Evolutionary conservation across 2,113 vertebrate genomes (phyloP), one percentile per base, ranked within the genome.

Genomic region (Ibidorhyncha struthersii): DNA sequence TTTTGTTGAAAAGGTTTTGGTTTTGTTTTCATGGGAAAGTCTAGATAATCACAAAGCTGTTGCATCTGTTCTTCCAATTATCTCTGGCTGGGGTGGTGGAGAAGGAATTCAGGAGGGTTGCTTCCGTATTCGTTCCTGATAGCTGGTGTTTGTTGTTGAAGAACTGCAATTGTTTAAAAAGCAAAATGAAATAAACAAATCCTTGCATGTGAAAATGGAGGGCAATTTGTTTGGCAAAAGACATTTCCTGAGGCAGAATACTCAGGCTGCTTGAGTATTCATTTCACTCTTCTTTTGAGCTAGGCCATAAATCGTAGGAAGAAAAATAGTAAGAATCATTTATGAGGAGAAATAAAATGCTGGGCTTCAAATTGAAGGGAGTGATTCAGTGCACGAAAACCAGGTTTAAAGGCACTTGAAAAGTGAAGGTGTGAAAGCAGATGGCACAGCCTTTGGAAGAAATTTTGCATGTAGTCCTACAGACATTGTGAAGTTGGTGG

Each of bases 1-100:
- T 91, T 96, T 78, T 95, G 50, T 59, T 96, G 73, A 95, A 94
- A 94, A 41, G 15, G 17, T 86, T 95, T 95, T 12, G 5, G 40
- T 43, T 93, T 94, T 74, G 45, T 85, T 83, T 82, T 55, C 56
- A 34, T 95, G 73, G 87, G 76, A 77, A 96, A 90, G n/a, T 82
- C 90, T 61, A 79, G 26, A 50, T 70, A 91, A 62, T 92, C 70
- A 65, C 34, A 95, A 90, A 88, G 45, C 41, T 53, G 25, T 70
- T 86, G n/a, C 61, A 84, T 71, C 74, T 89, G 55, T 90, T 79
- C 32, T 87, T 87, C 63, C 50, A 66, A 14, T 97, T 93, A 62
- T 91, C 61, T 91, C 32, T 65, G 61, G 47, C 63, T 82, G 32
- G 40, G 12, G 19, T 72, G 29, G 25, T 86, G 67, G 38, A 61